Conservation (phyloP, 53 echinoderm and acorn worm genomes). For the Paracentrotus lividus region DNA sequence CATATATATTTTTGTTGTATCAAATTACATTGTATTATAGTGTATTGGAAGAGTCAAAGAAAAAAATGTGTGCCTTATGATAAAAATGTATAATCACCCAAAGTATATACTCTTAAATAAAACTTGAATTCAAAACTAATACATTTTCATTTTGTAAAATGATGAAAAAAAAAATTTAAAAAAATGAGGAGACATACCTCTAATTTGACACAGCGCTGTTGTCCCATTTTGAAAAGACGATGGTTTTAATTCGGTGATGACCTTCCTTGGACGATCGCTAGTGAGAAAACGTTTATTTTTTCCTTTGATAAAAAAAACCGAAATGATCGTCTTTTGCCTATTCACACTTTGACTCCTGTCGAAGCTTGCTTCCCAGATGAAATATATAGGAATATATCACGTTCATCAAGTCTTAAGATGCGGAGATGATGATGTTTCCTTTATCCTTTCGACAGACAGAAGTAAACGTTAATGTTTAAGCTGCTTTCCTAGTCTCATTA, state of each 20-base stretch:
- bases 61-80: too few species aligned
- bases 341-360: background rate
- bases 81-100: too few species aligned
- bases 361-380: background rate
- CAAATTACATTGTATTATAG: too few species aligned
- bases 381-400: background rate
- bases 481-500: background rate
- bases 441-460: background rate
- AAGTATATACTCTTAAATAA: too few species aligned
- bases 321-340: background rate
- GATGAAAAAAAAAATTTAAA: background rate
- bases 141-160: too few species aligned
- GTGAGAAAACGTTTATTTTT: background rate
- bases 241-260: background rate
- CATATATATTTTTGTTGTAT: too few species aligned
- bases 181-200: slow-evolving; percentile 8
- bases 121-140: too few species aligned
- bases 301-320: background rate
- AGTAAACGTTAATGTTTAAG: background rate
- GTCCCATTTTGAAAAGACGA: background rate
- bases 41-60: too few species aligned
- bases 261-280: background rate
- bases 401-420: background rate
- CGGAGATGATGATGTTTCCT: background rate
- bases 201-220: slow-evolving; percentile 51